Evolutionary conservation across 2,888 invertebrate species (phyloP).

Genomic region (Drosophila robusta): DNA sequence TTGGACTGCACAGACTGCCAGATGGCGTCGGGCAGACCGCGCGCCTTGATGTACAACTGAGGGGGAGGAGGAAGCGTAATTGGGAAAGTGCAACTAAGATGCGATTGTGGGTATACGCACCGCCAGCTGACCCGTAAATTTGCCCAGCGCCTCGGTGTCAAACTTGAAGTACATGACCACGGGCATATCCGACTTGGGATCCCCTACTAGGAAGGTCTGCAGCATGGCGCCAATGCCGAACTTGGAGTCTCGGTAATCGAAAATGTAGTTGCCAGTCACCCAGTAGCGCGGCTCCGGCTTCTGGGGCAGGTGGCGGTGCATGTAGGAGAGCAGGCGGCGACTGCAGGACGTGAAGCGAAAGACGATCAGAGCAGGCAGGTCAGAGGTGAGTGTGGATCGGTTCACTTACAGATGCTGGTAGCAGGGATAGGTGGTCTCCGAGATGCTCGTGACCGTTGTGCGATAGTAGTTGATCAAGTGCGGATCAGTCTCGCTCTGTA

Average conservation of each 20-base stretch:
- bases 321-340: slow-evolving; percentile 88
- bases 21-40: slow-evolving; percentile 85
- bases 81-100: neutral
- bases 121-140: slow-evolving; percentile 87
- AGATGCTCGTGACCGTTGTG: slow-evolving; percentile 89
- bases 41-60: slow-evolving; percentile 88
- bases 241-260: slow-evolving; percentile 89
- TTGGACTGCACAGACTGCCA: slow-evolving; percentile 84
- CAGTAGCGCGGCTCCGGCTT: slow-evolving; percentile 87
- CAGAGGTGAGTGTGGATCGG: neutral
- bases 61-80: no score
- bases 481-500: slow-evolving; percentile 87
- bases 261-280: slow-evolving; percentile 90
- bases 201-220: slow-evolving; percentile 88
- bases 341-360: slow-evolving; percentile 82
- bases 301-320: slow-evolving; percentile 87
- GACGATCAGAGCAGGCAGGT: neutral
- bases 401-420: slow-evolving; percentile 88
- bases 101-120: slow-evolving; percentile 58
- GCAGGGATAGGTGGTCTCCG: slow-evolving; percentile 88
- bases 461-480: slow-evolving; percentile 90
- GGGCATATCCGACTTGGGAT: slow-evolving; percentile 88
- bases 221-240: slow-evolving; percentile 87
- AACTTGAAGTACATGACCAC: slow-evolving; percentile 87
- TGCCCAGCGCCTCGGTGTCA: slow-evolving; percentile 87